Evolutionary conservation across 2,888 invertebrate species (phyloP).

Genomic region (Eupithecia tripunctaria): DNA sequence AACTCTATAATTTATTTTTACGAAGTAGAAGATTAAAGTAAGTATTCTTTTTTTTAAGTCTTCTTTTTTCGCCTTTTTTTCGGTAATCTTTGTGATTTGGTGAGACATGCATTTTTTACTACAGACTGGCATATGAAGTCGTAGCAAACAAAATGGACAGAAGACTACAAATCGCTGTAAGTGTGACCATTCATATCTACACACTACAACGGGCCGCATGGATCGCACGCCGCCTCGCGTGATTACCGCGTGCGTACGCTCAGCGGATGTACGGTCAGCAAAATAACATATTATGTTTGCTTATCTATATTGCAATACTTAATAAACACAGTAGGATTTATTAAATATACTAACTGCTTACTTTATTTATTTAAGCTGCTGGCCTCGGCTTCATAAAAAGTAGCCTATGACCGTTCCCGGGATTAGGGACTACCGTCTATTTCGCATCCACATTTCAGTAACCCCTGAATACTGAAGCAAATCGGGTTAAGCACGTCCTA

Average conservation of each 20-base stretch:
- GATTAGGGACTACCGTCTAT: too few relatives aligned
- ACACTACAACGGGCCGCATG: constrained; percentile 46
- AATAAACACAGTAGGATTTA: too few relatives aligned
- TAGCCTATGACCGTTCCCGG: too few relatives aligned
- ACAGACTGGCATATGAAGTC: neutral
- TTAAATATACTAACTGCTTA: too few relatives aligned
- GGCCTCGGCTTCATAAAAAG: too few relatives aligned
- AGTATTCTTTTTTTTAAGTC: too few relatives aligned
- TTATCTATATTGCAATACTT: neutral
- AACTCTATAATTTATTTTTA: neutral
- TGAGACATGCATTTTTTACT: neutral
- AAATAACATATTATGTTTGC: constrained; percentile 26
- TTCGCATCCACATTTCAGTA: too few relatives aligned
- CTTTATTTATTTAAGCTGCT: too few relatives aligned
- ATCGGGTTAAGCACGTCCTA: too few relatives aligned
- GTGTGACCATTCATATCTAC: constrained; percentile 26
- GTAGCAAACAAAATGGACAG: neutral
- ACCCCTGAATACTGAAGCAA: too few relatives aligned
- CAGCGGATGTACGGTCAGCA: constrained; percentile 41
- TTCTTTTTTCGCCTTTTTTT: too few relatives aligned
- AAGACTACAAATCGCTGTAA: constrained; percentile 31
- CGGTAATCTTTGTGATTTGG: too few relatives aligned
- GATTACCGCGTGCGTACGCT: constrained; percentile 50
- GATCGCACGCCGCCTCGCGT: constrained; percentile 49
- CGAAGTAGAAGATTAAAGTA: neutral